Conservation (phyloP, 2,888 invertebrate genomes). For the Pemphredon lugubris region DNA sequence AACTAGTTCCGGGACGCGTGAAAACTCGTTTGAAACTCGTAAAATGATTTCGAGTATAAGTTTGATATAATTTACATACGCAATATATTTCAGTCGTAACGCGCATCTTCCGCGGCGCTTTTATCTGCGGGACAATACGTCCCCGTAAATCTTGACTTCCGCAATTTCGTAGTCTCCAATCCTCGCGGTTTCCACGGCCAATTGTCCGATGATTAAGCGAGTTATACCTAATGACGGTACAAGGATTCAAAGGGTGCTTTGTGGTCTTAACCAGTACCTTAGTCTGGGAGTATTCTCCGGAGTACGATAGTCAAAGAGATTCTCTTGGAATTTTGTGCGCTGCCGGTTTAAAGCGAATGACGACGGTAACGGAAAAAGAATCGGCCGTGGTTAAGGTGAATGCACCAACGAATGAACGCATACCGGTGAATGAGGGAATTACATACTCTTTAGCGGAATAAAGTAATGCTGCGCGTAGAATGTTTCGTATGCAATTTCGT, state of each 20-base stretch:
- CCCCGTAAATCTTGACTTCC: slow-evolving; percentile 6
- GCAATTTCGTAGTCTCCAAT: neutral
- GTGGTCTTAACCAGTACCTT: neutral
- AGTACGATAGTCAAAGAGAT: slow-evolving; percentile 24
- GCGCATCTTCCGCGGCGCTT: slow-evolving; percentile 3
- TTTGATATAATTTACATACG: slow-evolving; percentile 50
- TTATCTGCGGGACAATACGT: slow-evolving; percentile 10
- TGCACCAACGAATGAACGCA: too few species aligned
- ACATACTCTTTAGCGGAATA: too few species aligned
- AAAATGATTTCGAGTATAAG: slow-evolving; percentile 42
- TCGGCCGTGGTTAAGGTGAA: too few species aligned
- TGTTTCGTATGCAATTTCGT: too few species aligned
- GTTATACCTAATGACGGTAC: slow-evolving; percentile 30
- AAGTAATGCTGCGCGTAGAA: too few species aligned
- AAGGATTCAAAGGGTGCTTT: slow-evolving; percentile 32
- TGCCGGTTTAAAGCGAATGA: too few species aligned
- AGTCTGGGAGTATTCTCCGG: slow-evolving; percentile 17
- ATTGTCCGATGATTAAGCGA: slow-evolving; percentile 44
- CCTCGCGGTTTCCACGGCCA: slow-evolving; percentile 19
- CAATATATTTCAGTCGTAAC: slow-evolving; percentile 18
- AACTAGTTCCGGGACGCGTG: slow-evolving; percentile 32
- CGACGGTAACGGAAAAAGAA: neutral
- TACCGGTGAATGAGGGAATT: too few species aligned
- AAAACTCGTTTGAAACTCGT: slow-evolving; percentile 50
- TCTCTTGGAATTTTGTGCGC: slow-evolving; percentile 17